Evolutionary conservation across 2,797 vertebrate species (phyloP).

Genomic region (Lemur catta): DNA sequence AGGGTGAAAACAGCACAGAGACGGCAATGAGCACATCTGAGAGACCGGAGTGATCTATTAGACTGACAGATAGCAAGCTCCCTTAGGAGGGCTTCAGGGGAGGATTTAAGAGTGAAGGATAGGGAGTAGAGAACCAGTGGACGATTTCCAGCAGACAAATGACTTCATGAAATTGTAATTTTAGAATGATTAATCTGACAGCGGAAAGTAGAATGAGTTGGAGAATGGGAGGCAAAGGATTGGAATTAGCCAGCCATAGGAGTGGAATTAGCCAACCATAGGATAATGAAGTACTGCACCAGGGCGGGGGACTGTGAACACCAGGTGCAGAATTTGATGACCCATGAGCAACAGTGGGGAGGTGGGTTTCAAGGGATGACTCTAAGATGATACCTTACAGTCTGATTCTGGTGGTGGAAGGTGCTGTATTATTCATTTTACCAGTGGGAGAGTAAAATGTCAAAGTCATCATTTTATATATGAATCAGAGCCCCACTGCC

Average conservation of each 20-base stretch:
- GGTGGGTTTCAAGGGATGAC: neutral
- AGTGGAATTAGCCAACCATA: neutral
- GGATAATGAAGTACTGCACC: neutral
- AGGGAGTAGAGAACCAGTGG: neutral
- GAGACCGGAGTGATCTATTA: neutral
- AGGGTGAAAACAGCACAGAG: neutral
- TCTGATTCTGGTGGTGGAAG: neutral
- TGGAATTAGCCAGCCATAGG: neutral
- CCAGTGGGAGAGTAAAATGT: neutral
- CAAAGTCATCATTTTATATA: neutral
- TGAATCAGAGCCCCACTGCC: neutral
- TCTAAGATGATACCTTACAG: neutral
- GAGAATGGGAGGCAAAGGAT: neutral
- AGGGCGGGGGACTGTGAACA: neutral
- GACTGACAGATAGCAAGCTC: neutral
- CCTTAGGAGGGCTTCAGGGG: neutral
- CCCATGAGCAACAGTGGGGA: neutral
- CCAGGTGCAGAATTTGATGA: neutral
- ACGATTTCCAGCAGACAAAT: slow-evolving; percentile 44
- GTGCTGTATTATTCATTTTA: neutral
- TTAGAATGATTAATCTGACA: slow-evolving; percentile 34
- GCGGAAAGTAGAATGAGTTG: neutral
- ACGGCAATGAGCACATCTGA: neutral
- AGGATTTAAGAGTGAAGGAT: neutral
- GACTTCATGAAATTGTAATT: slow-evolving; percentile 26